Percentiles rank a stretch among this genome's conserved stretches.
Conservation (phyloP, 2,113 vertebrate species). For the Tachycineta bicolor region DNA sequence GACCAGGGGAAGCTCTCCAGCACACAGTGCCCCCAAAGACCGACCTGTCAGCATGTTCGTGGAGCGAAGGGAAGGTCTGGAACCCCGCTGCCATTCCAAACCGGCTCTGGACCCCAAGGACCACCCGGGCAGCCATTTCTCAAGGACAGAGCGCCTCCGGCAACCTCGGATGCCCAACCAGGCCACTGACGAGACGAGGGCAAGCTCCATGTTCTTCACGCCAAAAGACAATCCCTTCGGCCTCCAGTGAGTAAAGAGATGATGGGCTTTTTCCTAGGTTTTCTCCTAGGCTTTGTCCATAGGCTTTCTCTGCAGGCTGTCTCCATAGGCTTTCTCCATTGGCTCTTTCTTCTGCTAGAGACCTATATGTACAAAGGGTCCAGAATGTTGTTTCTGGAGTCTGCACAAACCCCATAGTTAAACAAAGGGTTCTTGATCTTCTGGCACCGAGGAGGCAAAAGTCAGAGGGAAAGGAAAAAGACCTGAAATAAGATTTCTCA, state of each 20-base stretch:
- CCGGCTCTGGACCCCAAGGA: slow-evolving; percentile 77
- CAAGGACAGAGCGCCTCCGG: slow-evolving; percentile 61
- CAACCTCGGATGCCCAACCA: slow-evolving; percentile 63
- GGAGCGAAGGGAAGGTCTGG: slow-evolving; percentile 69
- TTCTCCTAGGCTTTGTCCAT: not conserved
- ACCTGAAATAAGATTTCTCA: not conserved
- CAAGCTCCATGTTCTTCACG: slow-evolving; percentile 84
- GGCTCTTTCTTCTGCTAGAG: not conserved
- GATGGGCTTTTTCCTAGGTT: not conserved
- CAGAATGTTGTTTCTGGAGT: not conserved
- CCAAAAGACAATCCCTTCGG: slow-evolving; percentile 82
- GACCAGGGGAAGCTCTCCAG: slow-evolving; percentile 59
- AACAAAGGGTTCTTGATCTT: not conserved
- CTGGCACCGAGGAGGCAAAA: accelerated
- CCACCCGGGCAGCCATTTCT: slow-evolving; percentile 31
- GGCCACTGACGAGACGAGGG: slow-evolving; percentile 62
- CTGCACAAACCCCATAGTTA: not conserved
- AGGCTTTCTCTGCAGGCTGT: not conserved
- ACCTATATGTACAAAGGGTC: not conserved
- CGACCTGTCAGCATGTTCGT: slow-evolving; percentile 71
- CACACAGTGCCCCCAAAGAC: slow-evolving; percentile 62
- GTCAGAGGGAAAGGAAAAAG: not conserved
- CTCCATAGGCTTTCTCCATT: not conserved
- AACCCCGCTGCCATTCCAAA: slow-evolving; percentile 76
- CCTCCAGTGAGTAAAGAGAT: slow-evolving; percentile 80